Evolutionary conservation across 1,140 invertebrate genomes (phyloP), one percentile per base, ranked within the genome.

Genomic region (Apis dorsata): DNA sequence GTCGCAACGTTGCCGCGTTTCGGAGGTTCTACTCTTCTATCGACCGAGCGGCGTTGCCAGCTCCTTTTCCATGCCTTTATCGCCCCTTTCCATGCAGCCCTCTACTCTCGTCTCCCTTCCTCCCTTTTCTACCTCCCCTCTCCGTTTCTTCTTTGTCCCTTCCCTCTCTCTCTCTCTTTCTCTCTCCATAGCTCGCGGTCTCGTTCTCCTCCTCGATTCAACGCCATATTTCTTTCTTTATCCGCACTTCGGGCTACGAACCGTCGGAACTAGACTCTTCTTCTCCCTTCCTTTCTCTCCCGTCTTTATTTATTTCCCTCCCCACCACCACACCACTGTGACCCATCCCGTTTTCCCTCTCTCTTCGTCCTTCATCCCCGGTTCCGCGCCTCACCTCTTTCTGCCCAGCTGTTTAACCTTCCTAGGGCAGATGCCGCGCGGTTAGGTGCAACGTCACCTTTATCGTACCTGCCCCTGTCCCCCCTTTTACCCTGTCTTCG

Each of bases 31-130:
- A 92, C 91, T 91, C 92, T 90, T 89, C 91, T 94, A 93, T 94
- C 93, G 93, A 94, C 92, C 93, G 90, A 74, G 87, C 93, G 74
- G 79, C 86, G 93, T 93, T 94, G 93, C 93, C 93, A 87, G 86
- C 82, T 93, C 92, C 90, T 92, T 90, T 88, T 83, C 87, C 88
- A 80, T 90, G 91, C 90, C 92, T 92, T 93, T 93, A 92, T 92
- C 90, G 88, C 90, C 91, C 91, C 89, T 91, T 91, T 92, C 89
- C 88, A 88, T 84, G 85, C 88, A 91, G 84, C 82, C 80, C 85
- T 89, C 86, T 74, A 66, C 79, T 70, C 60, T 53, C 59, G 55
- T 76, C 60, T 69, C 85, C 69, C 79, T 87, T 77, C 79, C 63
- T 79, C 85, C 85, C 86, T 85, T 81, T 84, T 21, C 79, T 83